Evolutionary conservation across 1,140 invertebrate genomes (phyloP).

Genomic region (Bombyx mandarina): DNA sequence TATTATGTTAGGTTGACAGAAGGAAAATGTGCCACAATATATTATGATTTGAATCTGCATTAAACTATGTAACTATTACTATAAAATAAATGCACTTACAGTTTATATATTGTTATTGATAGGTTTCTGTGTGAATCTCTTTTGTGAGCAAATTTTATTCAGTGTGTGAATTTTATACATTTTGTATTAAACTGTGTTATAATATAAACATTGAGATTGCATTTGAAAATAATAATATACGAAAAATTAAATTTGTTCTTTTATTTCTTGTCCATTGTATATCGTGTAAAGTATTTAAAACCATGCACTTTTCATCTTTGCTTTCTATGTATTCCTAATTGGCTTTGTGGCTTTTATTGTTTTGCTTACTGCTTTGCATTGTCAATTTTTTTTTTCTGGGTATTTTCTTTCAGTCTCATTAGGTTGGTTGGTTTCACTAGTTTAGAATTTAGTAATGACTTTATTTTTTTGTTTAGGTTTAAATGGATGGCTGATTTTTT

Average conservation of each 20-base stretch:
- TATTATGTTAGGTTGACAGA: conserved; percentile 4
- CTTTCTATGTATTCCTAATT: conserved; percentile 6
- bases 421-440: conserved; percentile 9
- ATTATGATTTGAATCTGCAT: conserved; percentile 2
- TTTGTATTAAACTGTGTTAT: conserved; percentile 57
- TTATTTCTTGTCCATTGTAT: conserved; percentile 25
- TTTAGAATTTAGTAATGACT: conserved; percentile 3
- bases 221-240: conserved; percentile 62
- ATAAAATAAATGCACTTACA: conserved; percentile 16
- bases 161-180: conserved; percentile 63
- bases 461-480: conserved; percentile 40
- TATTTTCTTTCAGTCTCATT: conserved; percentile 37
- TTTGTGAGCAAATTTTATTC: conserved; percentile 36
- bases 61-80: not conserved
- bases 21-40: conserved; percentile 1
- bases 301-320: not conserved
- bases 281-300: conserved; percentile 3
- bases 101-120: conserved; percentile 24
- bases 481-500: conserved; percentile 52
- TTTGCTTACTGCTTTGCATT: conserved; percentile 8
- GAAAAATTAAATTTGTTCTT: conserved; percentile 44
- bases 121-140: conserved; percentile 43
- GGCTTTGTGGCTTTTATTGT: conserved; percentile 11
- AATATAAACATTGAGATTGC: conserved; percentile 59
- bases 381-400: conserved; percentile 3